Percentiles rank a stretch among this genome's conserved stretches.
phyloP scores from a whole-genome alignment of 2,797 vertebrate genomes.

The Pempheris klunzingeri region DNA sequence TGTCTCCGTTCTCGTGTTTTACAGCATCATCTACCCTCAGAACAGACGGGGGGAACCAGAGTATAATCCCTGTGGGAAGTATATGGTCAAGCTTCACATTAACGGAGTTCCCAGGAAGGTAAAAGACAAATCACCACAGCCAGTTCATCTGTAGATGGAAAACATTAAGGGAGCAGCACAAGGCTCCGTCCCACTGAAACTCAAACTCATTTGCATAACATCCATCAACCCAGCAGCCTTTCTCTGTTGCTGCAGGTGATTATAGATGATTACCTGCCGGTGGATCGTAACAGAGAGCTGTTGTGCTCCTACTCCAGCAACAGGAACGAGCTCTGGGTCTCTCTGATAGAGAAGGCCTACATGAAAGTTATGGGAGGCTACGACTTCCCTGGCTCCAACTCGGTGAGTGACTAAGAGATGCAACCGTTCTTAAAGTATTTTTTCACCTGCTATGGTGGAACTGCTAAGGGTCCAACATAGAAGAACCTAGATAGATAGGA shows the following conservation, averaged over 20 bases:
- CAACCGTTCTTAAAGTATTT: neutral
- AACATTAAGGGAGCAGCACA: no score
- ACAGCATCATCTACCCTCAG: constrained; percentile 97
- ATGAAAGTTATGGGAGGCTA: constrained; percentile 99
- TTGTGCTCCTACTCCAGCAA: constrained; percentile 99
- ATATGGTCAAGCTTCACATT: constrained; percentile 99
- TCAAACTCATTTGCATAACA: no score
- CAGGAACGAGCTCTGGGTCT: constrained; percentile 97
- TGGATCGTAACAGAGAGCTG: constrained; percentile 94
- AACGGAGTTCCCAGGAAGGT: constrained; percentile 99
- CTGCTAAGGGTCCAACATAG: no score
- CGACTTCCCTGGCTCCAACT: constrained; percentile 99
- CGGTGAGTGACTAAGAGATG: constrained; percentile 81
- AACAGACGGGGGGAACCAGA: constrained; percentile 96
- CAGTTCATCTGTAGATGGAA: neutral
- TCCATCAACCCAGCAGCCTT: no score
- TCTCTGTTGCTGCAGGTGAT: constrained; percentile 87
- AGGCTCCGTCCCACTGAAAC: no score
- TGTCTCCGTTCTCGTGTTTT: constrained; percentile 19
- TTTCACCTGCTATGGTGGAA: neutral
- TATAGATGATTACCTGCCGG: constrained; percentile 96
- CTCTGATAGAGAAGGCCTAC: constrained; percentile 99
- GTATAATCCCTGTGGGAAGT: constrained; percentile 99
- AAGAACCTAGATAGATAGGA: neutral
- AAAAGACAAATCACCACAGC: neutral